Conservation (phyloP, 1,140 invertebrate genomes). For the Drosophila sp. region DNA sequence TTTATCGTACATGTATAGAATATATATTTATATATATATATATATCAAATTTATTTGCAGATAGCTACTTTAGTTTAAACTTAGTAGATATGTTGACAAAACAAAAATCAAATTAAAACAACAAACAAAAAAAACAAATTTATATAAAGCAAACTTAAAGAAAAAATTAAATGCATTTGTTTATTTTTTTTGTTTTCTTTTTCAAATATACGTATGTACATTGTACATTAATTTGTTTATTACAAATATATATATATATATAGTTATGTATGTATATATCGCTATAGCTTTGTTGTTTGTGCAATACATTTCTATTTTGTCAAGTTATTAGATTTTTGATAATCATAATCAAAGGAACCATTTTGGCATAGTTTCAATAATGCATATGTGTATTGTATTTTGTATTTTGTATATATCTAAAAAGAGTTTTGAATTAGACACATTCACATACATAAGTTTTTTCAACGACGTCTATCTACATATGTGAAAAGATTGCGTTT, state of each 20-base stretch:
- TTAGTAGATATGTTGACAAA: slow-evolving; percentile 8
- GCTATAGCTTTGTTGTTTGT: not conserved
- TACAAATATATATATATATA: slow-evolving; percentile 9
- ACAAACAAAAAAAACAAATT: slow-evolving; percentile 23
- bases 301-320: slow-evolving; percentile 1
- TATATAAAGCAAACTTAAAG: slow-evolving; percentile 1
- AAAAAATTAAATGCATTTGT: slow-evolving; percentile 42
- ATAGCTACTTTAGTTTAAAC: slow-evolving; percentile 4
- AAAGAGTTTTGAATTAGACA: not conserved
- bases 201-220: not conserved
- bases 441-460: not conserved
- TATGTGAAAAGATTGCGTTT: slow-evolving; percentile 1
- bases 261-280: not conserved
- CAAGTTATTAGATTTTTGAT: not conserved
- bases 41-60: slow-evolving; percentile 14
- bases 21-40: slow-evolving; percentile 37
- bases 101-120: slow-evolving; percentile 17
- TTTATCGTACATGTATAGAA: slow-evolving; percentile 36
- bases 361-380: slow-evolving; percentile 15
- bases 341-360: slow-evolving; percentile 14
- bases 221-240: not conserved
- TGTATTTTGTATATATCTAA: not conserved
- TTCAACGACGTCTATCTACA: not conserved
- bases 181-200: not conserved
- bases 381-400: not conserved